Conservation (phyloP, 37 sponge, comb jelly and placozoan species). For the Mnemiopsis leidyi region DNA sequence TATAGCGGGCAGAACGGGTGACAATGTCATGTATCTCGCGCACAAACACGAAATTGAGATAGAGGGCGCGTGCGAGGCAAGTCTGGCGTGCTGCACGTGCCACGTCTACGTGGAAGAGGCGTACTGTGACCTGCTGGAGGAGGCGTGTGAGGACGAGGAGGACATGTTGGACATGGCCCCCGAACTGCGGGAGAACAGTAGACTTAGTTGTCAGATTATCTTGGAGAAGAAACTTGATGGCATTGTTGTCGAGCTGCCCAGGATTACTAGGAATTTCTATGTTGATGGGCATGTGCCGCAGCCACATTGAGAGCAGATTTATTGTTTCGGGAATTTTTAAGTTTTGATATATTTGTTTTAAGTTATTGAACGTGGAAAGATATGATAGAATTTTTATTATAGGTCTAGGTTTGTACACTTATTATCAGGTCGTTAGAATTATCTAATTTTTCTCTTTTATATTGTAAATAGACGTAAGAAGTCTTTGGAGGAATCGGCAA, state of each 20-base stretch:
- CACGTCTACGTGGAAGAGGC: slow-evolving; percentile 88
- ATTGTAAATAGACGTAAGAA: too few species aligned
- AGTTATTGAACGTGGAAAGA: too few species aligned
- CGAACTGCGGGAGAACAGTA: slow-evolving; percentile 78
- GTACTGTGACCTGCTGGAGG: slow-evolving; percentile 71
- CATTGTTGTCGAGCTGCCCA: slow-evolving; percentile 79
- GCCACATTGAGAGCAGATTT: slow-evolving; percentile 75
- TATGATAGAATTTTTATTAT: too few species aligned
- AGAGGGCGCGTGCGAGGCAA: slow-evolving; percentile 99
- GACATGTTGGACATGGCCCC: slow-evolving; percentile 94
- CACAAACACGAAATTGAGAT: slow-evolving; percentile 91
- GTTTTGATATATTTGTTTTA: too few species aligned
- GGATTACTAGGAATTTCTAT: slow-evolving; percentile 93
- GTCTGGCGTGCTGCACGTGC: slow-evolving; percentile 96
- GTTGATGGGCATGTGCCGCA: slow-evolving; percentile 96
- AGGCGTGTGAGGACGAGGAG: slow-evolving; percentile 88
- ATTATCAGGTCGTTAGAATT: too few species aligned
- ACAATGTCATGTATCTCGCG: slow-evolving; percentile 90
- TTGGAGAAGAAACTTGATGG: slow-evolving; percentile 88
- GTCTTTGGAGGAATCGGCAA: too few species aligned
- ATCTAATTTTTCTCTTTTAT: too few species aligned
- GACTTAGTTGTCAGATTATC: slow-evolving; percentile 91
- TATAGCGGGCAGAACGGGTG: slow-evolving; percentile 70
- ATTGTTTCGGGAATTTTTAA: too few species aligned
- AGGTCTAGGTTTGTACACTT: too few species aligned